These are phyloP conservation scores for Leucophora obtusa DNA, from an alignment of 2,888 invertebrate genomes.

Conservation along the genomic window DNA sequence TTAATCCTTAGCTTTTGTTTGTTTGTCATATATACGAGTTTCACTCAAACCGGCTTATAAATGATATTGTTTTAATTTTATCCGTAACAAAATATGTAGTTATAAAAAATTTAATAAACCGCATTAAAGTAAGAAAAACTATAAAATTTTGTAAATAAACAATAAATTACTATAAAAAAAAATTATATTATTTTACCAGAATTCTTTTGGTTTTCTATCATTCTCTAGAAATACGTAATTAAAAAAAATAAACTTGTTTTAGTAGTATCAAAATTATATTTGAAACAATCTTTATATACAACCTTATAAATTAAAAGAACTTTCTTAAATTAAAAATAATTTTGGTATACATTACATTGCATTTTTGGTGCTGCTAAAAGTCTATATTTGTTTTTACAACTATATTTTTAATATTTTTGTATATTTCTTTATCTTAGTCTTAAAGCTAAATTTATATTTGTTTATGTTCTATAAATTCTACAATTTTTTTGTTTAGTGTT, in stretches of 20 bases:
- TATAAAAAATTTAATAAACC: too few species aligned
- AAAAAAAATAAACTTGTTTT: neutral
- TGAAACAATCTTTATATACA: slow-evolving; percentile 43
- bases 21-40: too few species aligned
- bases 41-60: too few species aligned
- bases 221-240: too few species aligned
- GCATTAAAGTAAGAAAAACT: too few species aligned
- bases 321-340: neutral
- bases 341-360: slow-evolving; percentile 57
- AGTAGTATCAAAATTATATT: neutral
- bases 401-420: neutral
- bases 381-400: slow-evolving; percentile 16
- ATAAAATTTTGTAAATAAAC: too few species aligned
- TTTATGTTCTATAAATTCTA: slow-evolving; percentile 35
- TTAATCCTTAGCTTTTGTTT: too few species aligned
- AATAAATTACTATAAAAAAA: too few species aligned
- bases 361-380: slow-evolving; percentile 54
- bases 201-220: too few species aligned
- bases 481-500: slow-evolving; percentile 22
- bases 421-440: slow-evolving; percentile 1
- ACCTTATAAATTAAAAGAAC: slow-evolving; percentile 38
- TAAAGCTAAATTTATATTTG: slow-evolving; percentile 16
- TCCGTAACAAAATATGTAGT: too few species aligned
- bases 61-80: too few species aligned
- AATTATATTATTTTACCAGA: too few species aligned